Base-by-base conservation (phyloP, 1,140 invertebrate species). In the Drosophila tristis region DNA sequence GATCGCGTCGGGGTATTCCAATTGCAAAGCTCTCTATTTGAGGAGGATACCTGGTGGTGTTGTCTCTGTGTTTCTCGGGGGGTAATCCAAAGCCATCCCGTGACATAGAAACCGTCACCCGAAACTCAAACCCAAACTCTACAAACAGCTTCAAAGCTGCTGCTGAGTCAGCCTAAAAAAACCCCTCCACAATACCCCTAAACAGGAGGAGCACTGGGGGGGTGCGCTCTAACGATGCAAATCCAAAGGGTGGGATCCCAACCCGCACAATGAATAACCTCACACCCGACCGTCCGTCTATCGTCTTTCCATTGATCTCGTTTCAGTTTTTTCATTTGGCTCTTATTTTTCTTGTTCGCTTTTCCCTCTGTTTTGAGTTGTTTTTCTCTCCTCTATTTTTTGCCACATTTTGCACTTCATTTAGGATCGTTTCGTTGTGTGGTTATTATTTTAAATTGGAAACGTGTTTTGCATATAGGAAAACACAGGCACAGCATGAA, bases 391-490 rank as follows among this genome's bases (percentile, higher is more conserved):
- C 20, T 20, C 7, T 48, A 54, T 54, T 54, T 25, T 67, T 45
- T 29, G 31, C 42, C 35, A 67, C 63, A 55, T 60, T 77, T 67
- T 60, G 51, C 50, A 50, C 49, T 60, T 60, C 39, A 51, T 50
- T 55, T 65, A 35, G 42, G 35, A 16, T 63, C 60, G 43, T 60
- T 43, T 50, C 56, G 9, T 43, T 47, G 43, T 62, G 47, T 55
- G 20, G 16, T 71, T 44, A 31, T 42, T 71, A 60, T 58, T 55
- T 74, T 78, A 78, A 86, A 87, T 86, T 87, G 74, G 26, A 85
- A 86, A 87, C 82, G 81, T 78, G 81, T 87, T 86, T 86, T 87
- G 68, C 78, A 81, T 87, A 60, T 75, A 74, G 45, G 44, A 61
- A 79, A 76, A 64, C 53, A 73, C 11, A 39, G 11, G 11, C 35